A percentile compares a stretch with the other conserved stretches of the same genome.
Evolutionary conservation across 2,888 invertebrate species (phyloP).

Genomic region (Seladonia tumulorum): DNA sequence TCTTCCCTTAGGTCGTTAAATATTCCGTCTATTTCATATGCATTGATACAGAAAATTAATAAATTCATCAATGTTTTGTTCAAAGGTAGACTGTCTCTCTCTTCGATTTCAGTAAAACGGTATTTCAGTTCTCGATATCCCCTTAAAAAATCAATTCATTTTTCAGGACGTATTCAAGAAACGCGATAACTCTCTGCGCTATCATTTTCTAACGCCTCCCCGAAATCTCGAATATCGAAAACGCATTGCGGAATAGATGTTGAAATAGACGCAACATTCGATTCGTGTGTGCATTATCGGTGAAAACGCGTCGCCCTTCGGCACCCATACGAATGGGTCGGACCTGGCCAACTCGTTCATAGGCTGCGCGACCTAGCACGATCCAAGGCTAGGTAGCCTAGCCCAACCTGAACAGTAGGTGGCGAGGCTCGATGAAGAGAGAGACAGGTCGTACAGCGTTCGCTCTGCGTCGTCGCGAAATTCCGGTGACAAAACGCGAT

Average conservation of each 20-base stretch:
- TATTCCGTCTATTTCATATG: not conserved
- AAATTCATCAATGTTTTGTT: not conserved
- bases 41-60: not conserved
- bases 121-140: not conserved
- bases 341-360: slow-evolving; percentile 58
- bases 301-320: slow-evolving; percentile 48
- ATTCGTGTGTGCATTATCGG: slow-evolving; percentile 51
- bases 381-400: slow-evolving; percentile 69
- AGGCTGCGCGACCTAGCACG: slow-evolving; percentile 70
- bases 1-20: not conserved
- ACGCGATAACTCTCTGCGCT: not conserved
- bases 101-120: not conserved
- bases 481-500: not conserved
- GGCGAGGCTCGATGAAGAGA: slow-evolving; percentile 32
- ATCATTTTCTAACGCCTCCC: not conserved
- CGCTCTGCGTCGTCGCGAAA: not conserved
- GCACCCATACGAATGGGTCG: slow-evolving; percentile 50
- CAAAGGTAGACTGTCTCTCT: not conserved
- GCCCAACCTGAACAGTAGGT: slow-evolving; percentile 60
- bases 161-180: not conserved
- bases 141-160: not conserved
- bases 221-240: not conserved
- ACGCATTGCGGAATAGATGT: slow-evolving; percentile 4
- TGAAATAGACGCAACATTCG: slow-evolving; percentile 34
- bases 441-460: not conserved